phyloP scores from a whole-genome alignment of 2,113 vertebrate species.

The Otis tarda region DNA sequence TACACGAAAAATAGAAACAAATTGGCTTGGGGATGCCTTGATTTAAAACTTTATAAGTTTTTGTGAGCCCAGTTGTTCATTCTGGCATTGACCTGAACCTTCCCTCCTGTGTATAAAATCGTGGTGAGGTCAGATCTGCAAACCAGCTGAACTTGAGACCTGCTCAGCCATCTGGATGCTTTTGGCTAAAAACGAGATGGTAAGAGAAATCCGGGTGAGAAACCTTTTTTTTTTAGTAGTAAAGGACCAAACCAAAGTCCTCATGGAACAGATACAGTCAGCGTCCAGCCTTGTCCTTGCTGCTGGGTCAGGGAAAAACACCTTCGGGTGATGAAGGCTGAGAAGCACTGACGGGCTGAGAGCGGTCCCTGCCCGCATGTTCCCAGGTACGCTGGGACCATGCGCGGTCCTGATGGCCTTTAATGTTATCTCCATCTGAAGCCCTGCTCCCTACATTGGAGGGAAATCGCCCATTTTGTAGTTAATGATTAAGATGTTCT shows the following conservation, averaged over 20 bases:
- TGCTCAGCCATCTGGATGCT: background rate
- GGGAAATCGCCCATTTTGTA: background rate
- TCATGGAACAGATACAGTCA: background rate
- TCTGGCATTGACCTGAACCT: background rate
- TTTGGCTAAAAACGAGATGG: background rate
- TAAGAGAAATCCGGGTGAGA: background rate
- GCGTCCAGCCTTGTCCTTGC: background rate
- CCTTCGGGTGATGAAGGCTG: background rate
- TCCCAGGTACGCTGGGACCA: background rate
- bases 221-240: background rate
- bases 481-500: conserved; percentile 47
- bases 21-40: background rate
- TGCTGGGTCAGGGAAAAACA: background rate
- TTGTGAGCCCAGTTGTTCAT: background rate
- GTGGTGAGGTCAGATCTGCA: background rate
- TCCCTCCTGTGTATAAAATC: background rate
- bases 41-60: background rate
- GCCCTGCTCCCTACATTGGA: background rate
- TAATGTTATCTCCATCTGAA: background rate
- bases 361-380: background rate
- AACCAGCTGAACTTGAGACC: background rate
- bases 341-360: background rate
- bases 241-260: background rate
- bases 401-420: background rate
- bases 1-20: background rate